phyloP scores from a whole-genome alignment of 2,888 invertebrate genomes.

The Platerodrilus igneus region DNA sequence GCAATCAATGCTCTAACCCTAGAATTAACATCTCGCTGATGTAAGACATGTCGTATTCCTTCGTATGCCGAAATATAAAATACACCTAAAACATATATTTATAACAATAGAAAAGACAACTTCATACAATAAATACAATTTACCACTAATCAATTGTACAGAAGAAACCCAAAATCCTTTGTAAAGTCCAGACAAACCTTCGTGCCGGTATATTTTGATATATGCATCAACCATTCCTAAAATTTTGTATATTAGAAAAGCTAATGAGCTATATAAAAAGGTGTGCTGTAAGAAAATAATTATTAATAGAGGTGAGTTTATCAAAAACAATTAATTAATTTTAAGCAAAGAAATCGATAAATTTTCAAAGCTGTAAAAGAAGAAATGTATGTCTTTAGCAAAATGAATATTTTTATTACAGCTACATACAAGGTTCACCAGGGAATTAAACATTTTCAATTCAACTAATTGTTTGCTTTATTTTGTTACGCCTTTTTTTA shows the following conservation, averaged over 20 bases:
- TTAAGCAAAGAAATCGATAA: too few relatives aligned
- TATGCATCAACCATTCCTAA: slow-evolving; percentile 81
- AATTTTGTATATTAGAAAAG: slow-evolving; percentile 26
- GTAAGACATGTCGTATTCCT: slow-evolving; percentile 76
- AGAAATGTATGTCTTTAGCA: too few relatives aligned
- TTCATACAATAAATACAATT: slow-evolving; percentile 14
- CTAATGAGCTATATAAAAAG: too few relatives aligned
- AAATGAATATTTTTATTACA: too few relatives aligned
- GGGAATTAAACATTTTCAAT: too few relatives aligned
- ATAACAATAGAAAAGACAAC: neutral
- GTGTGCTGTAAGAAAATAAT: neutral
- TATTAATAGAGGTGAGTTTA: neutral
- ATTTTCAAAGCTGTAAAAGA: too few relatives aligned
- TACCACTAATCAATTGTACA: slow-evolving; percentile 54
- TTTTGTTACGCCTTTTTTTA: too few relatives aligned
- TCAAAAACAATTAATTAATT: too few relatives aligned
- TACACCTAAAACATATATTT: slow-evolving; percentile 74
- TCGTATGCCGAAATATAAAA: slow-evolving; percentile 95
- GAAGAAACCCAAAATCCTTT: slow-evolving; percentile 94
- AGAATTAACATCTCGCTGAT: slow-evolving; percentile 60
- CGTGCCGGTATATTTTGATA: slow-evolving; percentile 75
- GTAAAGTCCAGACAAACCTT: slow-evolving; percentile 85
- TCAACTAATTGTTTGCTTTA: too few relatives aligned
- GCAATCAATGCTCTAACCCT: slow-evolving; percentile 75
- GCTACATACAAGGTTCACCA: too few relatives aligned